These are phyloP conservation scores for Megaustenia siamemsis DNA, from an alignment of 2,888 invertebrate genomes.

Conservation along the genomic window DNA sequence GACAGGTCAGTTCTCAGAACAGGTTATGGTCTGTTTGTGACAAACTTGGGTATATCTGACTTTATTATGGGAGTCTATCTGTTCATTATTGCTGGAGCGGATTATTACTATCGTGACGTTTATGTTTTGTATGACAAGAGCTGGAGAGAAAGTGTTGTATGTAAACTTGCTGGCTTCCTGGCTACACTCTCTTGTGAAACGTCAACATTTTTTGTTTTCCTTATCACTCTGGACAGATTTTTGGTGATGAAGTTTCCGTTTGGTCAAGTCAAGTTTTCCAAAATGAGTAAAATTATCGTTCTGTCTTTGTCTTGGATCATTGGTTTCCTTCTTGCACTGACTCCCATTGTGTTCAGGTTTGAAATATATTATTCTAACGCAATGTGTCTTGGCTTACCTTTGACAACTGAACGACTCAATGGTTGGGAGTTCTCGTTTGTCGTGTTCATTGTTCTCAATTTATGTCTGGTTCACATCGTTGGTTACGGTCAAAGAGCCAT, in stretches of 20 bases:
- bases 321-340: not conserved
- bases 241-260: slow-evolving; percentile 2
- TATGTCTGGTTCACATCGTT: not conserved
- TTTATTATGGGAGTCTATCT: slow-evolving; percentile 66
- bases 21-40: slow-evolving; percentile 20
- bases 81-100: slow-evolving; percentile 61
- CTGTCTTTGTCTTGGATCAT: not conserved
- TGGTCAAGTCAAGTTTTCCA: not conserved
- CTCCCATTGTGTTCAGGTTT: not conserved
- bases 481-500: not conserved
- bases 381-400: no score
- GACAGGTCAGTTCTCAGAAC: slow-evolving; percentile 59
- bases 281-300: not conserved
- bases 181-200: slow-evolving; percentile 7
- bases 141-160: no score
- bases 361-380: not conserved
- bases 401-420: not conserved
- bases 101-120: slow-evolving; percentile 60
- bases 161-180: no score
- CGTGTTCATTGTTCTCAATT: slow-evolving; percentile 15
- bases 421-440: not conserved
- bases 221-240: no score
- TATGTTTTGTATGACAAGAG: no score
- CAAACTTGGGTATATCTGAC: slow-evolving; percentile 57
- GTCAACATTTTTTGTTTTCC: no score